Base-by-base conservation (phyloP, 2,113 vertebrate genomes). In the Mormoops blainvillei region DNA sequence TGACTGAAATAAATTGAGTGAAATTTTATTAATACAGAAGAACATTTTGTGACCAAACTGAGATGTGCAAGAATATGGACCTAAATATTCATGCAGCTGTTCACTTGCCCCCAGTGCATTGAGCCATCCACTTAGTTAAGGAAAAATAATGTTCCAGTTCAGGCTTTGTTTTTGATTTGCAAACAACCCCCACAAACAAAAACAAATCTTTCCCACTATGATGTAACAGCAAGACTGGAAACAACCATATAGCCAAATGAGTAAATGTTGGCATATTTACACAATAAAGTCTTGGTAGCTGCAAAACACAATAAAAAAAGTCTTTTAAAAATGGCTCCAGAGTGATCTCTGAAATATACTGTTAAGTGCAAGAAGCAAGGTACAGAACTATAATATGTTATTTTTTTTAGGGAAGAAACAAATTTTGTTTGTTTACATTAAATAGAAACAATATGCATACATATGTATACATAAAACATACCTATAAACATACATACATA, bases 121-220 rank as follows among this genome's bases (percentile, higher is more conserved):
- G 38, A 12, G 45, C 76, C 16, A 28, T 94, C 74, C 68, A 67
- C 13, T 31, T 41, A 36, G 68, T 56, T 87, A 58, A 48, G 81
- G 52, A 85, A 92, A 90, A 89, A 74, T 24, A 61, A 88, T 10
- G 54, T 74, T 61, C 85, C 36, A 20, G 18, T 71, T 86, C 67
- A 78, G 50, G 9, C 45, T 61, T 89, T 68, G 76, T 45, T 50
- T 88, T 1, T 93, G 61, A 93, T 91, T 95, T 74, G 56, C 61
- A 96, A 95, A 89, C 63, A 93, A 86, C 71, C 24, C 22, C 87
- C 52, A 76, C 3, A 67, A 91, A 54, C 58, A 61, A 91, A 93
- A 96, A 67, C 24, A 94, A 70, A 83, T 41, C 43, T 63, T 67
- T 86, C 67, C 45, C n/a, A 78, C 38, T 74, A 81, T 26, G 88